phyloP scores from a whole-genome alignment of 2,797 vertebrate species.

The Poeciliopsis infans region DNA sequence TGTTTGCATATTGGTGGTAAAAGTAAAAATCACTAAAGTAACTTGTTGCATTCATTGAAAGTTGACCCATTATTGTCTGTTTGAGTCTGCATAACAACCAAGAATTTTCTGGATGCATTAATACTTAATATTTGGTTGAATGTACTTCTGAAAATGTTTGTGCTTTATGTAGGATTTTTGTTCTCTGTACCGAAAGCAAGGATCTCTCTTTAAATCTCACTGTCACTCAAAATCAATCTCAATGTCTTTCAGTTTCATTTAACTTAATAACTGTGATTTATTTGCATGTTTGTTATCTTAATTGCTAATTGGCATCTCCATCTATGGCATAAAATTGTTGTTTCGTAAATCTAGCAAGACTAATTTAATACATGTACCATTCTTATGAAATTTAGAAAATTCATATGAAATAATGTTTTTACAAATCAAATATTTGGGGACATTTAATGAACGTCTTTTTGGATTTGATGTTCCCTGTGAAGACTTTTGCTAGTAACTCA shows the following conservation, averaged over 20 bases:
- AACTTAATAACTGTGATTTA: background rate
- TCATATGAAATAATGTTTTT: background rate
- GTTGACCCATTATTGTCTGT: background rate
- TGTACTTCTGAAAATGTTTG: too few species aligned
- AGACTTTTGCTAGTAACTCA: background rate
- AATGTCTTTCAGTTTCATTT: background rate
- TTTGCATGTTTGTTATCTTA: background rate
- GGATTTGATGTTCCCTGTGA: background rate
- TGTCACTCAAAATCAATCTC: background rate
- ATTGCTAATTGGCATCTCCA: background rate
- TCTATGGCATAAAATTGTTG: background rate
- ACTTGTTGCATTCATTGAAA: background rate
- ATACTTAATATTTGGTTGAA: too few species aligned
- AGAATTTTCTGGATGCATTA: background rate
- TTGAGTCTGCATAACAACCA: background rate
- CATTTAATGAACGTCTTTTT: background rate
- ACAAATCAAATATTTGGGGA: background rate
- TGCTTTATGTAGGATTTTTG: too few species aligned
- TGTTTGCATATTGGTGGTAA: background rate
- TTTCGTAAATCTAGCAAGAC: background rate
- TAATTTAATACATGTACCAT: background rate
- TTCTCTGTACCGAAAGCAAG: background rate
- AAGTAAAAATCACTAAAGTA: background rate
- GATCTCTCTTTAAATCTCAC: background rate
- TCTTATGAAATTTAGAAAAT: background rate